Base-by-base conservation (phyloP, 2,888 invertebrate genomes). In the Caenorhabditis sp. region DNA sequence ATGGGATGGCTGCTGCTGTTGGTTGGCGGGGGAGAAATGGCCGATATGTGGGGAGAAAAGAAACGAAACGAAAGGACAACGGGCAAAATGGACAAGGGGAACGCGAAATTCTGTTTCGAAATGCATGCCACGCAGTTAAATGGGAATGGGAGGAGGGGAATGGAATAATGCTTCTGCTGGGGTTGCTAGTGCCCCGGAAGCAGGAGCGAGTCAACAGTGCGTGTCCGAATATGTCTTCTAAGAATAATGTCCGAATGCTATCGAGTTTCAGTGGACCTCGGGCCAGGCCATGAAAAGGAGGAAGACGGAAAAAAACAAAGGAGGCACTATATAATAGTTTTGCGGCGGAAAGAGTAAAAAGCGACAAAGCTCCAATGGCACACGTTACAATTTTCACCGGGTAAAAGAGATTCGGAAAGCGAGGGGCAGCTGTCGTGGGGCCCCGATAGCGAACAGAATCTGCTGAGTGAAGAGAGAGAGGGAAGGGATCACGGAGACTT, bases 341-440 rank as follows among this genome's bases (percentile, higher is more conserved):
- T 3, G 40, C 40, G 3, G 13, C n/a, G 47, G 26, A 26, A 53
- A 53, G 26, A 53, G 26, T 53, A 53, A 24, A 5, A 53, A 24
- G 22, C 28, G n/a, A 13, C 40, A 40, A 32, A 13, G 40, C 28
- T 56, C 55, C 61, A 24, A 40, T 24, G 61, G 69, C 32, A 50
- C 44, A 47, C 35, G 58, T 58, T 58, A 58, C 56, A 67, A 51
- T 35, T 13, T 40, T 40, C 40, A 13, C n/a, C n/a, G n/a, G 11
- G 40, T 2, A 2, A 13, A 24, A 13, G 26, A 22, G 22, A 18
- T 24, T 32, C 28, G 44, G n/a, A n/a, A n/a, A n/a, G 20, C 50
- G 53, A 37, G 67, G 74, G 76, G 76, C 76, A 76, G 76, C 76
- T 76, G 76, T 76, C 67, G 61, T 60, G 37, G 44, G 62, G 20